These are phyloP conservation scores for Arizona elegans DNA, from an alignment of 2,113 vertebrate genomes.

Conservation along the genomic window DNA sequence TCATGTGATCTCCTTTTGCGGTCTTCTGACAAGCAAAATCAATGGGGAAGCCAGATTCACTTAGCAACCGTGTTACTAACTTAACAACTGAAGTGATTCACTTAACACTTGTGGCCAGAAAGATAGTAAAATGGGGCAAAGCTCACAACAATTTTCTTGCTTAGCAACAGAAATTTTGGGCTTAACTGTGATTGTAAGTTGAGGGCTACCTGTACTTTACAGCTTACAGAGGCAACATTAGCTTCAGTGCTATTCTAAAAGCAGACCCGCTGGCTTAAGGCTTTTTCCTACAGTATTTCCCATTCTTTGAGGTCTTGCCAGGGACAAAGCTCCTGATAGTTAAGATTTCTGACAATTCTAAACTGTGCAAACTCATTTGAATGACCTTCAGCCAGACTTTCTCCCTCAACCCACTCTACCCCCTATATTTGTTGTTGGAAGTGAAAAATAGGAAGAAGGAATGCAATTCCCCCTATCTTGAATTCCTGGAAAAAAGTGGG, in stretches of 20 bases:
- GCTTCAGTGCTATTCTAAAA: neutral
- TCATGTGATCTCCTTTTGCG: too few relatives aligned
- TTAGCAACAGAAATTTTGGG: too few relatives aligned
- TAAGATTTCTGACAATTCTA: neutral
- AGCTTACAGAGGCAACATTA: constrained; percentile 27
- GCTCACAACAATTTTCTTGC: too few relatives aligned
- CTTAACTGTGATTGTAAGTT: too few relatives aligned
- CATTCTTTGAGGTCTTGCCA: neutral
- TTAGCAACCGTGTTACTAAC: too few relatives aligned
- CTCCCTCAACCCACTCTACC: neutral
- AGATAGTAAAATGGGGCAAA: too few relatives aligned
- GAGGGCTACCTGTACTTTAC: neutral
- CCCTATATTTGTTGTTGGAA: neutral
- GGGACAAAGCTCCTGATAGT: neutral
- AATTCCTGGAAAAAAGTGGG: neutral
- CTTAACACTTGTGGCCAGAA: too few relatives aligned
- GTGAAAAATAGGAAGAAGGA: neutral
- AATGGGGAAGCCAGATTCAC: too few relatives aligned
- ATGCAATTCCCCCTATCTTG: neutral
- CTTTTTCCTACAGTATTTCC: neutral
- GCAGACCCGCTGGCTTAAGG: neutral
- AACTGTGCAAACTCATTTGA: neutral
- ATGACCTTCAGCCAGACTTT: neutral
- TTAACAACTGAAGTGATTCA: too few relatives aligned
- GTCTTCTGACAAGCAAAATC: too few relatives aligned